These are phyloP conservation scores for Sceloporus tristichus DNA, from an alignment of 2,113 vertebrate species.

Conservation along the genomic window DNA sequence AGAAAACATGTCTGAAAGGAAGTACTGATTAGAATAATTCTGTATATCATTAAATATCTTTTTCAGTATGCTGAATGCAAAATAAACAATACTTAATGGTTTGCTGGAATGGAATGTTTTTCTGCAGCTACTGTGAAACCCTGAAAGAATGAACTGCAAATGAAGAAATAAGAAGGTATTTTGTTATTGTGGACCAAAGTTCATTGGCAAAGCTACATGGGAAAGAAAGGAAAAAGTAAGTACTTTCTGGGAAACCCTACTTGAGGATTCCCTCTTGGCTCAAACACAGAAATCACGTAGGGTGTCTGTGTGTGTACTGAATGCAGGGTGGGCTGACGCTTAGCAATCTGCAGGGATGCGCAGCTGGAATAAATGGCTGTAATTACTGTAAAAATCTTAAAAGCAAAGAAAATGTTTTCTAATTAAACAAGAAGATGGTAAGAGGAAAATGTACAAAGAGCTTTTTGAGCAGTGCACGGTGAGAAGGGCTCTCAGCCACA, in stretches of 20 bases:
- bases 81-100: not conserved
- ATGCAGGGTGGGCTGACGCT: not conserved
- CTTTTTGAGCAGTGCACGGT: not conserved
- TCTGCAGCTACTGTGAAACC: slow-evolving; percentile 19
- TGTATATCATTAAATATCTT: not conserved
- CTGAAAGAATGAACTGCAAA: not conserved
- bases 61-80: not conserved
- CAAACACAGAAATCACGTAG: slow-evolving; percentile 18
- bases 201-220: slow-evolving; percentile 26
- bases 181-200: slow-evolving; percentile 16
- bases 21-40: slow-evolving; percentile 12
- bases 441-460: slow-evolving; percentile 20
- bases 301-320: slow-evolving; percentile 4
- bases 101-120: not conserved
- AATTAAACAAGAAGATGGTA: slow-evolving; percentile 32
- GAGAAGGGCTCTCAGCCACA: slow-evolving; percentile 19
- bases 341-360: slow-evolving; percentile 20
- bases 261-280: slow-evolving; percentile 23
- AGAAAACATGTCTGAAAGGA: not conserved
- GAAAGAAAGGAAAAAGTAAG: slow-evolving; percentile 5
- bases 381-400: slow-evolving; percentile 42
- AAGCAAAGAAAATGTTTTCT: slow-evolving; percentile 36
- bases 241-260: slow-evolving; percentile 34
- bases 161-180: slow-evolving; percentile 17
- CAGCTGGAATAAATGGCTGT: slow-evolving; percentile 39